These are phyloP conservation scores for Drosophila lutescens DNA, from an alignment of 2,888 invertebrate genomes.

Conservation along the genomic window DNA sequence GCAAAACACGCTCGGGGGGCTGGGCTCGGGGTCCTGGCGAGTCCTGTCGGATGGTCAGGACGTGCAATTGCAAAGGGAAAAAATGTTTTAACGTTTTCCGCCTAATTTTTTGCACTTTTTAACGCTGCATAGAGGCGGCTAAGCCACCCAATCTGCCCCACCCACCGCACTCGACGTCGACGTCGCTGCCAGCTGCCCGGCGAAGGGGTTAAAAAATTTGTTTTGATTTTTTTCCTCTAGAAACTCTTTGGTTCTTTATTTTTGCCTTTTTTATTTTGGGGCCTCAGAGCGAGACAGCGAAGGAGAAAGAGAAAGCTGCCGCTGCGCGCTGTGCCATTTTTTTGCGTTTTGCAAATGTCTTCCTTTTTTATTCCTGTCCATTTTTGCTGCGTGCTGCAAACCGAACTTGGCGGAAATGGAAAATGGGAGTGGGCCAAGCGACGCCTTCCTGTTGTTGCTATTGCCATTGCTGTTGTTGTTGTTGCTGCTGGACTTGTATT, in stretches of 20 bases:
- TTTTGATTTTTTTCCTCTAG: conserved; percentile 77
- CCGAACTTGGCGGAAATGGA: conserved; percentile 49
- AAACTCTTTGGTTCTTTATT: conserved; percentile 52
- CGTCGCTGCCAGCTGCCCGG: conserved; percentile 50
- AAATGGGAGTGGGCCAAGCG: conserved; percentile 60
- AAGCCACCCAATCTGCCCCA: conserved; percentile 48
- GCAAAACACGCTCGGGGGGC: conserved; percentile 67
- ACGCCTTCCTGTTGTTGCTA: conserved; percentile 59
- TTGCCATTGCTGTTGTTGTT: conserved; percentile 50
- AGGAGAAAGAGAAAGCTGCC: conserved; percentile 45
- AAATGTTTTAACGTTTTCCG: conserved; percentile 72
- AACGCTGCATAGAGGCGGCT: conserved; percentile 69
- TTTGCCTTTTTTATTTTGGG: conserved; percentile 64
- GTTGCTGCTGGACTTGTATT: conserved; percentile 45
- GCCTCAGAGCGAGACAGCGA: conserved; percentile 16
- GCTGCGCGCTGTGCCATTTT: conserved; percentile 71
- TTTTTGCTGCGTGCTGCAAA: conserved; percentile 77
- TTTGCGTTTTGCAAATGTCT: conserved; percentile 44
- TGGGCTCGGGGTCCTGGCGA: conserved; percentile 2
- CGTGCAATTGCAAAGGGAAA: conserved; percentile 73
- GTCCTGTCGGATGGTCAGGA: conserved; percentile 42
- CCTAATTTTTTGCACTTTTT: conserved; percentile 74
- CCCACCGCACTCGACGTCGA: conserved; percentile 40
- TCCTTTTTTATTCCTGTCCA: conserved; percentile 61
- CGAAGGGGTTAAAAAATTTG: conserved; percentile 80